phyloP scores from a whole-genome alignment of 64 coral and sea anemone species.

The Pocillopora verrucosa region DNA sequence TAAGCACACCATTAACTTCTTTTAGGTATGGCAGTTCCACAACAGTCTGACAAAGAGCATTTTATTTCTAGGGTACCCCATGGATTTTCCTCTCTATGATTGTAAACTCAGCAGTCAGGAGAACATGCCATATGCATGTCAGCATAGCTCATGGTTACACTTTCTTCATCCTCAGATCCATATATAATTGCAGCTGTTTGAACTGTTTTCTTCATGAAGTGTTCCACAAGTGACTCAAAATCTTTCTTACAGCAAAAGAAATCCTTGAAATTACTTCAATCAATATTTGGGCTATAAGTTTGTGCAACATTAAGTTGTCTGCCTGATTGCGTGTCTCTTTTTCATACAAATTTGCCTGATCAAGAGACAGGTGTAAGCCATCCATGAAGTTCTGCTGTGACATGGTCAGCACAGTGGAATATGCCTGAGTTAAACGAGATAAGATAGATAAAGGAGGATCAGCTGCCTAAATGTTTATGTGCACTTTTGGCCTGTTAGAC shows the following conservation, averaged over 20 bases:
- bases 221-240: conserved; percentile 18
- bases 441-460: background rate
- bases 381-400: background rate
- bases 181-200: conserved; percentile 65
- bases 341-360: background rate
- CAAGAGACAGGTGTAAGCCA: background rate
- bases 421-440: background rate
- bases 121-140: conserved; percentile 1
- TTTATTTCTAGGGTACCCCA: conserved; percentile 15
- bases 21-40: background rate
- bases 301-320: background rate
- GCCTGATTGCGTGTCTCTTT: background rate
- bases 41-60: background rate
- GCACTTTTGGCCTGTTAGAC: background rate
- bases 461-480: background rate
- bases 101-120: conserved; percentile 5
- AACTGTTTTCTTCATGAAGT: conserved; percentile 40
- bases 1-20: background rate
- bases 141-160: conserved; percentile 8
- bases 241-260: conserved; percentile 36
- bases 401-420: background rate
- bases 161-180: conserved; percentile 48
- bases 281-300: background rate
- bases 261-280: conserved; percentile 46
- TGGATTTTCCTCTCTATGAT: background rate